These are phyloP conservation scores for Burhinus oedicnemus DNA, from an alignment of 2,113 vertebrate species.

Conservation along the genomic window DNA sequence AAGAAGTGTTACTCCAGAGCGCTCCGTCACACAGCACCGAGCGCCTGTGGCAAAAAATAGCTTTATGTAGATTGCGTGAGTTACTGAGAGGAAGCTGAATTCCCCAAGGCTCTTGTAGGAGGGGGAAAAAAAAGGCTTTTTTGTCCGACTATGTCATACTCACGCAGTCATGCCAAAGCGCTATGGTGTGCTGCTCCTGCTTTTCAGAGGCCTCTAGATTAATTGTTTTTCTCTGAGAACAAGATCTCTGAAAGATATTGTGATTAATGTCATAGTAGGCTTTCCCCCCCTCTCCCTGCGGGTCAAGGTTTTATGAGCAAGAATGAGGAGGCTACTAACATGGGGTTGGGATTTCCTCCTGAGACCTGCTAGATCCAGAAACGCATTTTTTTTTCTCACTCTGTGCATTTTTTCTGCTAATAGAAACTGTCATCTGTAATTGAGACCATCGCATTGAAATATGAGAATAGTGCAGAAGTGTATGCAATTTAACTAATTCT, in stretches of 20 bases:
- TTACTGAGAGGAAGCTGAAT: conserved; percentile 28
- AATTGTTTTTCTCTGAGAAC: neutral
- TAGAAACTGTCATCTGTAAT: conserved; percentile 37
- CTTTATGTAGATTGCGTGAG: conserved; percentile 35
- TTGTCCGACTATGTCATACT: neutral
- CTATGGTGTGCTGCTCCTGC: neutral
- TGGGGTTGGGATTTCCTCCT: neutral
- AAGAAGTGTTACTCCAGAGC: neutral
- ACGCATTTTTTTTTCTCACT: neutral
- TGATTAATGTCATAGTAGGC: neutral
- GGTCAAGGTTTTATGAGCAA: neutral
- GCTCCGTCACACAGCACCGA: conserved; percentile 5
- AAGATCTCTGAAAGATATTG: neutral
- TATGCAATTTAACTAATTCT: neutral
- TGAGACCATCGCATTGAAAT: conserved; percentile 10
- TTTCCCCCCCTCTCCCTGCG: neutral
- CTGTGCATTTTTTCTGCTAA: neutral
- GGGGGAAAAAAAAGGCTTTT: neutral
- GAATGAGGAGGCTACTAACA: neutral
- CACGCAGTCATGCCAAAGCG: neutral
- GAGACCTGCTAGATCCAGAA: neutral
- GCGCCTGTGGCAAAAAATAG: conserved; percentile 17
- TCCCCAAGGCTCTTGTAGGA: conserved; percentile 30
- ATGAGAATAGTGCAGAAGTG: neutral
- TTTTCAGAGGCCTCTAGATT: neutral